Percentiles rank a stretch among this genome's conserved stretches.
These are phyloP conservation scores for Patella pellucida DNA, from an alignment of 2,888 invertebrate species.

Conservation along the genomic window DNA sequence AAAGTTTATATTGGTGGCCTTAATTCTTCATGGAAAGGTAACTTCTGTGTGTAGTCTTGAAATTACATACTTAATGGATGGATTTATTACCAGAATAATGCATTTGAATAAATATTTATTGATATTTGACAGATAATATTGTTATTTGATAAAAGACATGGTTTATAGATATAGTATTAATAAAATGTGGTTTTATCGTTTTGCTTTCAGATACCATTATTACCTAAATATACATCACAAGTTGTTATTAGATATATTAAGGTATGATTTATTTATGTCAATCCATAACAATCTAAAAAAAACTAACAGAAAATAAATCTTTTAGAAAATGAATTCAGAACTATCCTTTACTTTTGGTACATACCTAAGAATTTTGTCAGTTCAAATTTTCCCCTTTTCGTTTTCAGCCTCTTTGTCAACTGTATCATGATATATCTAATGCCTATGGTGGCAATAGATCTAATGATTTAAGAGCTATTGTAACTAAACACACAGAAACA, in stretches of 20 bases:
- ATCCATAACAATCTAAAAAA: background rate
- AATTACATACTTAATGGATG: too few species aligned
- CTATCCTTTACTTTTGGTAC: background rate
- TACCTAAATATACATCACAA: conserved; percentile 93
- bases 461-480: conserved; percentile 78
- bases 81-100: too few species aligned
- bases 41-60: background rate
- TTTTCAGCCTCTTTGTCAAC: conserved; percentile 71
- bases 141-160: background rate
- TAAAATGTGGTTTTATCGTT: conserved; percentile 15
- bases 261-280: conserved; percentile 49
- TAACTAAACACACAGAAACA: conserved; percentile 85
- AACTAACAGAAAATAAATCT: background rate
- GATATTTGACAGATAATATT: too few species aligned
- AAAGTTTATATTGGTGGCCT: conserved; percentile 92
- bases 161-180: background rate
- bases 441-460: conserved; percentile 85
- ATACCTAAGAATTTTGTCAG: background rate
- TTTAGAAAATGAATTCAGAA: background rate
- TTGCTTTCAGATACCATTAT: conserved; percentile 73
- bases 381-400: conserved; percentile 2
- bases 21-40: conserved; percentile 92
- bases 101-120: too few species aligned
- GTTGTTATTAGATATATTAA: conserved; percentile 79
- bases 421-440: conserved; percentile 88